Base-by-base conservation (phyloP, 2,113 vertebrate species). In the Saccopteryx leptura region DNA sequence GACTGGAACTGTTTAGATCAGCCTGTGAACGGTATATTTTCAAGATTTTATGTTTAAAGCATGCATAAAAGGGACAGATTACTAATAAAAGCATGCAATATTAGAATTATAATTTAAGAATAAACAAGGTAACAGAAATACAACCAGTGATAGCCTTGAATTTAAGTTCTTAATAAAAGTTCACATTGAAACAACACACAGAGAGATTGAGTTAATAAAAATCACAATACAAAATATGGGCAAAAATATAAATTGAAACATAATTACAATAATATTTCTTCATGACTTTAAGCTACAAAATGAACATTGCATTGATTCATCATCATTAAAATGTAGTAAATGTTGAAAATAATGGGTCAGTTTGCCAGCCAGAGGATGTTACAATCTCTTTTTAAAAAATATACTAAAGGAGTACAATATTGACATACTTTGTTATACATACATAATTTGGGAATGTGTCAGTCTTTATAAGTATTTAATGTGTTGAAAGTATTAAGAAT, bases 81-180 rank as follows among this genome's bases (percentile, higher is more conserved):
- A 83, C 65, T 92, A 54, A 66, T 65, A 63, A 95, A 93, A 80
- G 46, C 8, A 91, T n/a, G 2, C 11, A 60, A 9, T 76, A 69
- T 65, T 63, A 87, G 33, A 80, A 15, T 83, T 74, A 14, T 79
- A 39, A 83, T 2, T 88, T 87, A 82, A 94, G n/a, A 82, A n/a
- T 85, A 75, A 88, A 60, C 7, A 76, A 68, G 12, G 4, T 39
- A 92, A 91, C 2, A 76, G 5, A 87, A 88, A 84, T 52, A 61
- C 1, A 88, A 7, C 3, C 58, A 86, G 15, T 50, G 89, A 66
- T 74, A n/a, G 11, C 13, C 6, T 17, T 84, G n/a, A 91, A 78
- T 95, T 92, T 90, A 92, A 88, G 13, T 33, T 65, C 9, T 94
- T 24, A 86, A 79, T 83, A 87, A 93, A 17, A n/a, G 80, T 71